Base-by-base conservation (phyloP, 2,797 vertebrate species). In the Coranthus polyacanthus region DNA sequence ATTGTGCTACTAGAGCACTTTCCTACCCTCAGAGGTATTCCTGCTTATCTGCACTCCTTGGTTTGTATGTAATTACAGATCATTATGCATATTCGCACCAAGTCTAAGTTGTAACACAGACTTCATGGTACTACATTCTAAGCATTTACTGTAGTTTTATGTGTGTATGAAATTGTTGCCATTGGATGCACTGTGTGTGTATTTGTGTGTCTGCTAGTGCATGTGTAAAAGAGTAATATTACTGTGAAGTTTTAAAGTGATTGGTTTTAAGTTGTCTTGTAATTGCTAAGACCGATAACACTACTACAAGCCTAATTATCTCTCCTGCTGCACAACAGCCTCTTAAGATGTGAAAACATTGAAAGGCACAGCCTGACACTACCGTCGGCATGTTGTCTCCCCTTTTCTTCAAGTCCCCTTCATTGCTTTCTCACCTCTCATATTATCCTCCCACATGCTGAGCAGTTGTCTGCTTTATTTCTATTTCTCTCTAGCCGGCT, bases 401-500 rank as follows among this genome's bases (percentile, higher is more conserved):
- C 60, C 47, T 75, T 64, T 42, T 24, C 66, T 69, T 72, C 11
- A 63, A 38, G 17, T 41, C 50, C 56, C 39, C 41, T 53, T 61
- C 47, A 43, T 59, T 57, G 52, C 18, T 58, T 71, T 68, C 38
- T 75, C 55, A 60, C 61, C 63, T 73, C 22, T 21, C 17, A 41
- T 50, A 59, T 26, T 63, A 3, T 62, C 55, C 41, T 57, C 6
- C 46, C 20, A 41, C 70, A 54, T 63, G 53, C 78, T 69, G 52
- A 55, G 41, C 15, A 38, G n/a, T 22, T 37, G 6, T 55, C 16
- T 18, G 18, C 22, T 64, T 54, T 47, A 32, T 59, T 47, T 78
- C 32, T 17, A 15, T 45, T 55, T 50, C 17, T 18, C 45, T 47
- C 57, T 10, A 22, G 58, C 60, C 49, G 20, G 12, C 54, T 58